A percentile compares a stretch with the other conserved stretches of the same genome.
phyloP scores from a whole-genome alignment of 2,797 vertebrate genomes.

The Galaxias olidus region DNA sequence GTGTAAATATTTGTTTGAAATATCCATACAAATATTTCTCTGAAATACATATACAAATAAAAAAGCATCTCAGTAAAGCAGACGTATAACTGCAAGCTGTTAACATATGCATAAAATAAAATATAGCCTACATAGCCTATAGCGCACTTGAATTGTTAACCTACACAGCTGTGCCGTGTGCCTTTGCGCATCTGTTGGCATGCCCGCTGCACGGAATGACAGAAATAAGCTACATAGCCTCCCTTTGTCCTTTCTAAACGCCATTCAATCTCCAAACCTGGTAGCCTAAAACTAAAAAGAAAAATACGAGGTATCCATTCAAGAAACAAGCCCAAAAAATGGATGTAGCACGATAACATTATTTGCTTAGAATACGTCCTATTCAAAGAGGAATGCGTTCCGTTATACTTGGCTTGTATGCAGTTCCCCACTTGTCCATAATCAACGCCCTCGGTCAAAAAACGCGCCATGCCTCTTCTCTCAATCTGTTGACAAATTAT shows the following conservation, averaged over 20 bases:
- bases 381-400: conserved; percentile 62
- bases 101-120: not conserved
- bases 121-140: not conserved
- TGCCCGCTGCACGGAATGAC: conserved; percentile 49
- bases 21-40: no score
- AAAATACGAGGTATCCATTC: conserved; percentile 1
- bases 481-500: conserved; percentile 63
- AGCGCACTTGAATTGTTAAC: not conserved
- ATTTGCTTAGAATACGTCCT: conserved; percentile 72
- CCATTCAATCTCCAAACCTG: conserved; percentile 32
- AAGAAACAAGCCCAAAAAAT: conserved; percentile 25
- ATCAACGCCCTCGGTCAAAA: conserved; percentile 77
- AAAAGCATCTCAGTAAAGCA: no score
- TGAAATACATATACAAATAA: no score
- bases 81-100: no score
- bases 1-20: no score
- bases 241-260: conserved; percentile 60
- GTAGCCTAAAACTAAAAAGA: conserved; percentile 36
- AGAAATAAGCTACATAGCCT: conserved; percentile 47
- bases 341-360: conserved; percentile 43
- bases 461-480: conserved; percentile 70
- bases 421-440: conserved; percentile 73
- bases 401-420: conserved; percentile 69
- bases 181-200: conserved; percentile 53
- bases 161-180: conserved; percentile 34